Base-by-base conservation (phyloP, 2,888 invertebrate genomes). In the Chelonus formosanus region DNA sequence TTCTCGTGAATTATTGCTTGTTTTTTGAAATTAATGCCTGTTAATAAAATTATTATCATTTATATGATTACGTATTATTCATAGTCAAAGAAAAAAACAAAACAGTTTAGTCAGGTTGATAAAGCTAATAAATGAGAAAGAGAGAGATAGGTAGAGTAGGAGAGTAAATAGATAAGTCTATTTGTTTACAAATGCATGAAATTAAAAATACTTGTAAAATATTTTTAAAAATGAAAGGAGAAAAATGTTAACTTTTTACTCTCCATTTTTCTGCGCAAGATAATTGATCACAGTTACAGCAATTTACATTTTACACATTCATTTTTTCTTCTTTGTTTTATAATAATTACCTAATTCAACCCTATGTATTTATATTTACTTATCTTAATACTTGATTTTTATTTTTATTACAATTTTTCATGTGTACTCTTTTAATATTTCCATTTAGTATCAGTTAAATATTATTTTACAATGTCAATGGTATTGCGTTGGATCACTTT, bases 401-500 rank as follows among this genome's bases (percentile, higher is more conserved):
- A 20, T 20, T 34, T 36, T n/a, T 34, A 31, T 44, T 48, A 45
- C 36, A 55, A 56, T 36, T 35, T n/a, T 61, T 54, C 34, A 53
- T 60, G 36, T 10, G 58, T 35, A 5, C 31, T 53, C 43, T 47
- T 44, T 32, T 47, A 47, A 45, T 44, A 57, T 59, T 36, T 44
- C 50, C 43, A 63, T 66, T 44, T 48, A 57, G 20, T 45, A 52
- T 64, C 58, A 71, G 69, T 73, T 73, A 74, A 74, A 72, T 65
- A 67, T 73, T 56, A 76, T 73, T 74, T 73, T 72, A 74, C 70
- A 68, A 60, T 59, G 57, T 75, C 73, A 71, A 71, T 75, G 75
- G 78, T 79, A 79, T 80, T 78, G 78, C 80, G 74, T 78, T 74
- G 57, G 77, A 78, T 79, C 77, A 79, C 76, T 75, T 76, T 69